These are phyloP conservation scores for Calcarius ornatus DNA, from an alignment of 2,113 vertebrate genomes.

Conservation along the genomic window DNA sequence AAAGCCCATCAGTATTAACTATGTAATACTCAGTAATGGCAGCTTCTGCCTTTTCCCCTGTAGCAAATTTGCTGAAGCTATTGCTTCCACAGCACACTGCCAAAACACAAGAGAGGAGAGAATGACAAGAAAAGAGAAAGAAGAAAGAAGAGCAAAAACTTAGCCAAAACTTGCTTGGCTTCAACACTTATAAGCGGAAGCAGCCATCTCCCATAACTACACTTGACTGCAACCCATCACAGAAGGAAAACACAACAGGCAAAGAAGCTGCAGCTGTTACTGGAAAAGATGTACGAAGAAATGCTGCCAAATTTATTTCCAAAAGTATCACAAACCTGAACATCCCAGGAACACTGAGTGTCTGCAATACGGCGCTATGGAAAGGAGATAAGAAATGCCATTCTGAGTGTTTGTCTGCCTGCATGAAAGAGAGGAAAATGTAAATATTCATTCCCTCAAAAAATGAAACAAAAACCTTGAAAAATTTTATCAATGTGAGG, in stretches of 20 bases:
- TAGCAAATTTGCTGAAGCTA: not conserved
- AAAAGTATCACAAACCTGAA: slow-evolving; percentile 53
- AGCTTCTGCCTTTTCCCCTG: not conserved
- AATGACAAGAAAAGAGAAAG: not conserved
- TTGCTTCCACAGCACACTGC: not conserved
- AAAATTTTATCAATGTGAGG: not conserved
- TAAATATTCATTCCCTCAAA: not conserved
- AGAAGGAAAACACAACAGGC: slow-evolving; percentile 64
- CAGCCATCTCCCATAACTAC: slow-evolving; percentile 32
- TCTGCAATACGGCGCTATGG: not conserved
- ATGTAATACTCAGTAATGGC: accelerated
- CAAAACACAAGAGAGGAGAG: not conserved
- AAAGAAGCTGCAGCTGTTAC: slow-evolving; percentile 55
- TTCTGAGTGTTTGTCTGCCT: not conserved
- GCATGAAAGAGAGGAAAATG: not conserved
- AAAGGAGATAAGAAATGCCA: slow-evolving; percentile 7
- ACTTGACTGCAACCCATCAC: slow-evolving; percentile 51
- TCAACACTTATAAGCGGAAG: not conserved
- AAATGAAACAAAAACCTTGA: not conserved
- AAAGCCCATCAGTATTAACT: not conserved
- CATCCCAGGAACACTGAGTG: slow-evolving; percentile 3
- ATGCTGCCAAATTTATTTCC: slow-evolving; percentile 53
- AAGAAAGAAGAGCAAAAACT: slow-evolving; percentile 1
- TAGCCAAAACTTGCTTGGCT: slow-evolving; percentile 51
- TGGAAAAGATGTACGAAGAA: not conserved